Percentiles rank a stretch among this genome's conserved stretches.
Evolutionary conservation across 1,140 invertebrate genomes (phyloP).

Genomic region (Trypoxylus dichotomus): DNA sequence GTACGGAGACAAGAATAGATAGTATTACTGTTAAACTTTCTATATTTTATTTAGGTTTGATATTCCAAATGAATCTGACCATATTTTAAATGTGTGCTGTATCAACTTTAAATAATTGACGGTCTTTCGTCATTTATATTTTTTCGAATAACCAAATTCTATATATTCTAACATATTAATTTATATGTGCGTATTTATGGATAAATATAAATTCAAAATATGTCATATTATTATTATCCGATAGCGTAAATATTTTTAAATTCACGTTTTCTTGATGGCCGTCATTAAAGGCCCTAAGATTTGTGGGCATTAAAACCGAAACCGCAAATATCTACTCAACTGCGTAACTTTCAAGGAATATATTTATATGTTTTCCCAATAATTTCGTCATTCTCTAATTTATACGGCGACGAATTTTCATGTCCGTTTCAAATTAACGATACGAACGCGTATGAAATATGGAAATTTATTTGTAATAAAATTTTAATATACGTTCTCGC

Average conservation of each 20-base stretch:
- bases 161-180: neutral
- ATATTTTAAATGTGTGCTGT: too few relatives aligned
- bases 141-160: neutral
- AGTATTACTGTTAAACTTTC: too few relatives aligned
- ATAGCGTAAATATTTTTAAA: neutral
- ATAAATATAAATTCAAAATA: neutral
- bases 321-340: neutral
- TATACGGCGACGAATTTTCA: neutral
- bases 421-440: neutral
- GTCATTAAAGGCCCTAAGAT: neutral
- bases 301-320: neutral
- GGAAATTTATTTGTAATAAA: constrained; percentile 4
- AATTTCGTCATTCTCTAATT: neutral
- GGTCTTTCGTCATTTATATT: too few relatives aligned
- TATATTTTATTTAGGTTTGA: too few relatives aligned
- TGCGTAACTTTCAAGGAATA: neutral
- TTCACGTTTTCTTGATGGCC: neutral
- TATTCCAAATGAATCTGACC: too few relatives aligned
- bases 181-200: neutral
- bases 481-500: neutral
- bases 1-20: too few relatives aligned
- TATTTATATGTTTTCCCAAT: neutral
- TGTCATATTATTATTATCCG: neutral
- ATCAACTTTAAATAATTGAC: too few relatives aligned
- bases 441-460: neutral